These are phyloP conservation scores for Drosophila mimica DNA, from an alignment of 2,888 invertebrate genomes.

Conservation along the genomic window DNA sequence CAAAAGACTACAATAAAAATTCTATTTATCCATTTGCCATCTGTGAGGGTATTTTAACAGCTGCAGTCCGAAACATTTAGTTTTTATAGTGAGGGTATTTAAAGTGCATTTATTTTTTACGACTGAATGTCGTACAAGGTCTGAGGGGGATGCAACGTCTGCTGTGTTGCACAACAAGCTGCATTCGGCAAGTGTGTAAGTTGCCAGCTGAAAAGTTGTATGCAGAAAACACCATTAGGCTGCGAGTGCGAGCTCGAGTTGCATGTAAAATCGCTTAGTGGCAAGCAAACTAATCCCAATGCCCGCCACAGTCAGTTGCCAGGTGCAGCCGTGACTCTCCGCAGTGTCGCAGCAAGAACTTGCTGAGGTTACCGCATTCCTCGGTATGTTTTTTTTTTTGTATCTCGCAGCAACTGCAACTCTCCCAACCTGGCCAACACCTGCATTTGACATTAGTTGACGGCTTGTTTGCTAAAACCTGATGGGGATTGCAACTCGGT, in stretches of 20 bases:
- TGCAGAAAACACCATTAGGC: slow-evolving; percentile 25
- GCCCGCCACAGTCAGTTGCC: slow-evolving; percentile 44
- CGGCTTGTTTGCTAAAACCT: slow-evolving; percentile 22
- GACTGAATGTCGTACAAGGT: not conserved
- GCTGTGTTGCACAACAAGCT: slow-evolving; percentile 14
- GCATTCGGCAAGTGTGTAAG: slow-evolving; percentile 14
- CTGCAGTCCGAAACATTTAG: not conserved
- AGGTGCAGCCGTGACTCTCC: slow-evolving; percentile 42
- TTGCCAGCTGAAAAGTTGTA: slow-evolving; percentile 13
- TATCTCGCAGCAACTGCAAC: not conserved
- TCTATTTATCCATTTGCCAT: not conserved
- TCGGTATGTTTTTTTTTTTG: not conserved
- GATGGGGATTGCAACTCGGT: slow-evolving; percentile 5
- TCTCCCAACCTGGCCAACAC: not conserved
- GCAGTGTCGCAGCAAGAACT: slow-evolving; percentile 17
- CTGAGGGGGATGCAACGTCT: slow-evolving; percentile 6
- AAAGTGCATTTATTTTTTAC: not conserved
- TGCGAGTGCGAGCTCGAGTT: slow-evolving; percentile 42
- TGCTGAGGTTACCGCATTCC: slow-evolving; percentile 8
- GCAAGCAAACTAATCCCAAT: slow-evolving; percentile 59
- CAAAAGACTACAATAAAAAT: not conserved
- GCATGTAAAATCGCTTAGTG: slow-evolving; percentile 68
- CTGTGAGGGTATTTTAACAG: not conserved
- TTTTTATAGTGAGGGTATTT: not conserved
- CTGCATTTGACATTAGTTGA: slow-evolving; percentile 60